phyloP scores from a whole-genome alignment of 92 coral and sea anemone species.

The Virgularia gustaviana region DNA sequence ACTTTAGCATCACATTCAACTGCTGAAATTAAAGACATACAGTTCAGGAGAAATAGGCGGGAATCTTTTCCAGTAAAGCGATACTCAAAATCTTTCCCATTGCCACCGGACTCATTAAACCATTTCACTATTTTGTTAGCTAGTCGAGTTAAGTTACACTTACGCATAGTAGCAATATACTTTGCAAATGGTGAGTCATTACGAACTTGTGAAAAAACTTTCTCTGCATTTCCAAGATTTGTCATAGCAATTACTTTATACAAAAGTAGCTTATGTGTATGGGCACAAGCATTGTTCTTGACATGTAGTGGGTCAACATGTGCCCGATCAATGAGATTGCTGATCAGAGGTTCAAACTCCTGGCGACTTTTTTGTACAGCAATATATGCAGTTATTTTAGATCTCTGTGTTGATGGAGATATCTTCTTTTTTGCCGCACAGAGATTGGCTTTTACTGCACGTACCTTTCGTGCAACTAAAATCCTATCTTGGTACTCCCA shows the following conservation, averaged over 20 bases:
- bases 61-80: constrained; percentile 17
- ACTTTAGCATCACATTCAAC: constrained; percentile 14
- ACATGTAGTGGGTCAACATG: too few relatives aligned
- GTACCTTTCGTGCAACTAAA: constrained; percentile 35
- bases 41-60: constrained; percentile 7
- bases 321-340: too few relatives aligned
- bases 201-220: constrained; percentile 32
- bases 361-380: too few relatives aligned
- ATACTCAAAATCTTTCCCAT: constrained; percentile 3
- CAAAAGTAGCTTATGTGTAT: too few relatives aligned
- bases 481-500: constrained; percentile 47
- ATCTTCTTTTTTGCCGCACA: constrained; percentile 28
- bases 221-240: constrained; percentile 15
- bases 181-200: constrained; percentile 20
- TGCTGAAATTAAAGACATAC: constrained; percentile 15
- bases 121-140: constrained; percentile 4
- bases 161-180: constrained; percentile 22
- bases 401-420: too few relatives aligned
- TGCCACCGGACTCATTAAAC: constrained; percentile 22
- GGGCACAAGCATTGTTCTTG: too few relatives aligned
- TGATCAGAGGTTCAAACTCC: too few relatives aligned
- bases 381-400: too few relatives aligned
- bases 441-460: constrained; percentile 26
- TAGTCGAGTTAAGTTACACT: constrained; percentile 18
- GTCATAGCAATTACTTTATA: constrained; percentile 31